Conservation (phyloP, 2,797 vertebrate genomes). For the Ciconia nigra region DNA sequence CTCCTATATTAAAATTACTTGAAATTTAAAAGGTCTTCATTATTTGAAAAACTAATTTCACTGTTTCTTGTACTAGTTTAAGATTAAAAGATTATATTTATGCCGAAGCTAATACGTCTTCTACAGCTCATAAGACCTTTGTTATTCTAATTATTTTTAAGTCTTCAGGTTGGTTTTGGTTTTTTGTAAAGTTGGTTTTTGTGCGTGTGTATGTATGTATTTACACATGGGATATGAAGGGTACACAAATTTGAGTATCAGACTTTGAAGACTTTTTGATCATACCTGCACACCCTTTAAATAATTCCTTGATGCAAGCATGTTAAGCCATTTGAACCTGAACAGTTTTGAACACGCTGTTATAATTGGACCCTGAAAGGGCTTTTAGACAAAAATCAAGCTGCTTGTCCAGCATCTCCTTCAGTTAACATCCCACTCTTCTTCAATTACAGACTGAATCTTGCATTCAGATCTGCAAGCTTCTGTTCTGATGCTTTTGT, state of each 20-base stretch:
- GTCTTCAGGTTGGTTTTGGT: fast-evolving
- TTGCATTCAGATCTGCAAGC: neutral
- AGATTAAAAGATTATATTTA: neutral
- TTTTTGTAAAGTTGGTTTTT: neutral
- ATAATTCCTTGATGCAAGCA: neutral
- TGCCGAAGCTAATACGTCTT: neutral
- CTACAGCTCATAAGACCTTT: neutral
- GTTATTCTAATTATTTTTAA: neutral
- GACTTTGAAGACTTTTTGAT: neutral
- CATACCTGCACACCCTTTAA: neutral
- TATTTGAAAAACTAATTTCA: neutral
- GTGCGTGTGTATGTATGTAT: neutral
- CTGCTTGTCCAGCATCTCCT: neutral
- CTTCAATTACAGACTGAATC: neutral
- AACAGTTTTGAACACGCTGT: neutral
- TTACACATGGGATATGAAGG: neutral
- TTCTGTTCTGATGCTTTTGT: neutral
- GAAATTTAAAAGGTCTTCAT: neutral
- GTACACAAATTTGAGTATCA: neutral
- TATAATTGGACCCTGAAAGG: neutral
- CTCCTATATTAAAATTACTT: neutral
- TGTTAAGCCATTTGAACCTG: neutral
- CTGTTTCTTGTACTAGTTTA: neutral
- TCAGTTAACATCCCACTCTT: neutral
- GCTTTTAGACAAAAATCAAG: neutral